Percentiles rank a stretch among this genome's conserved stretches.
Conservation (phyloP, 1,140 invertebrate species). For the Drosophila nigrodunni region DNA sequence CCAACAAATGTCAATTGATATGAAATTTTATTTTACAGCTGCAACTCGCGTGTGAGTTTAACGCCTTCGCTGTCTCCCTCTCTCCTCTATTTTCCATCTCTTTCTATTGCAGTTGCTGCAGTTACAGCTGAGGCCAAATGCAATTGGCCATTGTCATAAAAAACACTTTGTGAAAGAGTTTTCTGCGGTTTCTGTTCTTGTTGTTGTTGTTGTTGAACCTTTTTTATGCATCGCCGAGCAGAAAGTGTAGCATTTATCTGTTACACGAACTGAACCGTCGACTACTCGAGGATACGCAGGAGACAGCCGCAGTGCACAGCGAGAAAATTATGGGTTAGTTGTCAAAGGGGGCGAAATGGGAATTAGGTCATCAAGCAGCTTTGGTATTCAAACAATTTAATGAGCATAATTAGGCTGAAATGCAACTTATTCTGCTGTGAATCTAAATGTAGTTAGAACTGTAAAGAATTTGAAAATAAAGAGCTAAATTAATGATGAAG, state of each 20-base stretch:
- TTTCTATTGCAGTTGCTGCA: slow-evolving; percentile 33
- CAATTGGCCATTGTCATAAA: slow-evolving; percentile 81
- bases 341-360: neutral
- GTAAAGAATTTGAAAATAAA: no score
- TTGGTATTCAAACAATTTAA: neutral
- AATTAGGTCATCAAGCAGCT: neutral
- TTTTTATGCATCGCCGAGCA: slow-evolving; percentile 83
- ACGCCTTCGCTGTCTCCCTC: slow-evolving; percentile 15
- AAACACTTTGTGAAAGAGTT: slow-evolving; percentile 83
- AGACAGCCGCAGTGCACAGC: slow-evolving; percentile 46
- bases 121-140: slow-evolving; percentile 61
- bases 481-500: no score
- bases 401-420: neutral
- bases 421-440: no score
- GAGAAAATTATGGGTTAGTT: slow-evolving; percentile 36
- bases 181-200: slow-evolving; percentile 49
- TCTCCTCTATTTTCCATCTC: neutral
- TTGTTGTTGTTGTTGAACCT: slow-evolving; percentile 58
- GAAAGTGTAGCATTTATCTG: slow-evolving; percentile 82
- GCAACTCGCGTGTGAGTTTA: slow-evolving; percentile 63
- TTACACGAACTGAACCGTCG: slow-evolving; percentile 46
- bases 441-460: no score
- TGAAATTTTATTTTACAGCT: slow-evolving; percentile 78
- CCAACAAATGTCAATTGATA: slow-evolving; percentile 81
- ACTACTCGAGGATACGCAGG: slow-evolving; percentile 41